A percentile compares a stretch with the other conserved stretches of the same genome.
Evolutionary conservation across 1,140 invertebrate genomes (phyloP).

Genomic region (Lordiphosa clarofinis): DNA sequence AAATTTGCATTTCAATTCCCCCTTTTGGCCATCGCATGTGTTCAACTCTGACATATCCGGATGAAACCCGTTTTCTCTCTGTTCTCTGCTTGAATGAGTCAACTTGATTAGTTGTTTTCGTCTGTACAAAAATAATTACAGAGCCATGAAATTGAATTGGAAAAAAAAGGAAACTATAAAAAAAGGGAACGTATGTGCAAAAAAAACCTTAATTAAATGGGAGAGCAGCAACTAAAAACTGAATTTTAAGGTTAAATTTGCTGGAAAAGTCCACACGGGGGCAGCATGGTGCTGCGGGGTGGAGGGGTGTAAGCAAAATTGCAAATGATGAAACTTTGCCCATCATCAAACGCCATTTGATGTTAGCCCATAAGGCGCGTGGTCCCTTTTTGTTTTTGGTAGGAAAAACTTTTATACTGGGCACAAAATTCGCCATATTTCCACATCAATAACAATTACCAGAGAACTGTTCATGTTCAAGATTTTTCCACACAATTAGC

Average conservation of each 20-base stretch:
- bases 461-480: conserved; percentile 13
- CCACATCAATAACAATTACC: conserved; percentile 66
- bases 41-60: conserved; percentile 47
- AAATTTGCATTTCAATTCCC: conserved; percentile 11
- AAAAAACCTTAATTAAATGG: conserved; percentile 14
- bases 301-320: conserved; percentile 32
- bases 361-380: neutral
- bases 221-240: conserved; percentile 10
- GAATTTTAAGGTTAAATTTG: conserved; percentile 62
- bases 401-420: conserved; percentile 3
- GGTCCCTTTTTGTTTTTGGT: conserved; percentile 7
- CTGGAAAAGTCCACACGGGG: conserved; percentile 43
- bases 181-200: neutral
- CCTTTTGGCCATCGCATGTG: neutral
- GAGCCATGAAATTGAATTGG: conserved; percentile 68
- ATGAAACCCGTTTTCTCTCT: conserved; percentile 5
- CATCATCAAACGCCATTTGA: conserved; percentile 65
- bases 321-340: conserved; percentile 68
- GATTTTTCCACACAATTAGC: conserved; percentile 57
- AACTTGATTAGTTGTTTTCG: conserved; percentile 50
- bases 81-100: conserved; percentile 42
- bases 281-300: neutral
- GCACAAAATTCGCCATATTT: conserved; percentile 53
- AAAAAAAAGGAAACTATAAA: conserved; percentile 34
- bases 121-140: conserved; percentile 65